These are phyloP conservation scores for Caenorhabditis sinica DNA, from an alignment of 2,888 invertebrate genomes.

Conservation along the genomic window DNA sequence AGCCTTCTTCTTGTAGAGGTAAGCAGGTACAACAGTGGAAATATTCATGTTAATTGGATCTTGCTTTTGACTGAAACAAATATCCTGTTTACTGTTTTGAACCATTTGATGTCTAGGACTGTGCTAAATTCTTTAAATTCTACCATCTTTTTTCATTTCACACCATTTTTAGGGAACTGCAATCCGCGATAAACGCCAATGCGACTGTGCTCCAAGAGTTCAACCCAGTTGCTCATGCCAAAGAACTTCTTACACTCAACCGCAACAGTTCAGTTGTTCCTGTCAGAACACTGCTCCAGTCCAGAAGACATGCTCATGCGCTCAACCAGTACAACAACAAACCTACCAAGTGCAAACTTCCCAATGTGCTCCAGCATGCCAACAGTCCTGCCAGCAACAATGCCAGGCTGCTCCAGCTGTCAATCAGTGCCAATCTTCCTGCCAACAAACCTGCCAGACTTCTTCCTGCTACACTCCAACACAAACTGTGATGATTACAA, in stretches of 20 bases:
- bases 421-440: constrained; percentile 66
- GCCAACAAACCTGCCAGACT: constrained; percentile 65
- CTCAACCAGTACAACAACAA: constrained; percentile 54
- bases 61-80: too few species aligned
- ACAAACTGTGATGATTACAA: constrained; percentile 37
- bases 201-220: constrained; percentile 52
- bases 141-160: not conserved
- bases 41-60: too few species aligned
- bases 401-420: constrained; percentile 63
- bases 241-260: constrained; percentile 52
- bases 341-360: constrained; percentile 66
- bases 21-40: too few species aligned
- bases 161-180: constrained; percentile 43
- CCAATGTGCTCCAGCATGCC: constrained; percentile 71
- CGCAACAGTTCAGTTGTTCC: constrained; percentile 60
- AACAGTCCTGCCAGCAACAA: constrained; percentile 70
- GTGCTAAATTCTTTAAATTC: not conserved
- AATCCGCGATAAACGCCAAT: constrained; percentile 66
- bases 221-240: constrained; percentile 63
- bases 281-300: constrained; percentile 63
- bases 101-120: too few species aligned
- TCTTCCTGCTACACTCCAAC: constrained; percentile 52
- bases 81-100: too few species aligned
- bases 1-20: constrained; percentile 54
- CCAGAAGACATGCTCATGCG: constrained; percentile 48